A percentile compares a stretch with the other conserved stretches of the same genome.
Evolutionary conservation across 2,888 invertebrate species (phyloP).

Genomic region (Alentia gelatinosa): DNA sequence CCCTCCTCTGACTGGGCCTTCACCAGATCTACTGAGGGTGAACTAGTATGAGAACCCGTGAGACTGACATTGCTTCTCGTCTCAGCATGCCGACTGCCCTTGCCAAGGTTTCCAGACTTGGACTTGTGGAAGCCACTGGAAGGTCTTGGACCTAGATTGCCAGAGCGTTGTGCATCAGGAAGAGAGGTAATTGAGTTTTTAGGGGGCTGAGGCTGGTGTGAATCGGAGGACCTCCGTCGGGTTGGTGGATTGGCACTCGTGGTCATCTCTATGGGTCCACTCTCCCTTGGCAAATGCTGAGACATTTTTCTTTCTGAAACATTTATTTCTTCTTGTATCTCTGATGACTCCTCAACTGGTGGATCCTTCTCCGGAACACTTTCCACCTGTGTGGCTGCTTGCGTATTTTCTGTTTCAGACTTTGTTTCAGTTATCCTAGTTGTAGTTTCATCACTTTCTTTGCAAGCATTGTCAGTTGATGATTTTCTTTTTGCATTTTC

Average conservation of each 20-base stretch:
- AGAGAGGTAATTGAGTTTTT: neutral
- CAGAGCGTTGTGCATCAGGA: neutral
- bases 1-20: too few relatives aligned
- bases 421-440: neutral
- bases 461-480: neutral
- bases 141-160: neutral
- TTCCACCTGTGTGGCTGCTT: neutral
- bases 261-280: neutral
- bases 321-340: neutral
- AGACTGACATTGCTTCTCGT: too few relatives aligned
- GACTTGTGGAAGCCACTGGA: slow-evolving; percentile 17
- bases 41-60: too few relatives aligned
- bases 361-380: neutral
- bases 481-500: neutral
- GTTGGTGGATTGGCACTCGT: neutral
- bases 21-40: too few relatives aligned
- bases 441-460: neutral
- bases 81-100: too few relatives aligned
- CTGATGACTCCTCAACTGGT: neutral
- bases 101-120: neutral
- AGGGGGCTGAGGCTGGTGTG: neutral
- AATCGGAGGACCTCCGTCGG: neutral
- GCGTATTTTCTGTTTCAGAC: too few relatives aligned
- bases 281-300: neutral
- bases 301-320: neutral